These are phyloP conservation scores for Chaetodon trifasciatus DNA, from an alignment of 2,797 vertebrate species.

Conservation along the genomic window DNA sequence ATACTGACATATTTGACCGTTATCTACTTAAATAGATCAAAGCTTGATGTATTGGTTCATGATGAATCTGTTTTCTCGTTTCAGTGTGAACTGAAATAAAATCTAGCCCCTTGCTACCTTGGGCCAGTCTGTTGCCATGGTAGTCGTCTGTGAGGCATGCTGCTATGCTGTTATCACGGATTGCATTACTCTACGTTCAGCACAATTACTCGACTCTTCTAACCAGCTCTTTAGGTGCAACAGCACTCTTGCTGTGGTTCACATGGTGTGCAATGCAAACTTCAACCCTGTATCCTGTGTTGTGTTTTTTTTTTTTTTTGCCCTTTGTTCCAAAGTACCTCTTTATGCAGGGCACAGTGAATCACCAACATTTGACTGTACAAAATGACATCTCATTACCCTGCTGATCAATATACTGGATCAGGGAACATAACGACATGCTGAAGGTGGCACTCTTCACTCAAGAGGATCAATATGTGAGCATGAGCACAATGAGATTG, in stretches of 20 bases:
- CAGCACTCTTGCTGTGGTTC: slow-evolving; percentile 32
- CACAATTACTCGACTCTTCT: slow-evolving; percentile 68
- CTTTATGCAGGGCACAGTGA: neutral
- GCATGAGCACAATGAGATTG: slow-evolving; percentile 17
- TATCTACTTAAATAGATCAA: slow-evolving; percentile 41
- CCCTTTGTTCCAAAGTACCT: neutral
- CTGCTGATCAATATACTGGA: slow-evolving; percentile 45
- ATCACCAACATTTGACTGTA: slow-evolving; percentile 25
- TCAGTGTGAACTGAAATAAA: slow-evolving; percentile 60
- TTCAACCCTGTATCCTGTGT: neutral
- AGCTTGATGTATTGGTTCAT: slow-evolving; percentile 34
- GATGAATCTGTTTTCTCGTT: slow-evolving; percentile 55
- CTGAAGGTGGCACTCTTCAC: slow-evolving; percentile 18
- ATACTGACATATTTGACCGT: slow-evolving; percentile 13
- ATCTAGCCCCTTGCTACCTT: slow-evolving; percentile 59
- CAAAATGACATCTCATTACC: slow-evolving; percentile 47
- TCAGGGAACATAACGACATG: slow-evolving; percentile 19
- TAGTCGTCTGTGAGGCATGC: slow-evolving; percentile 71
- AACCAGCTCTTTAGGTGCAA: slow-evolving; percentile 57
- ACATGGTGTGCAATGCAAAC: neutral
- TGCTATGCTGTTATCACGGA: slow-evolving; percentile 63
- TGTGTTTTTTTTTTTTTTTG: neutral
- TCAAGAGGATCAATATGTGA: slow-evolving; percentile 30
- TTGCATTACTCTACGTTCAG: slow-evolving; percentile 68
- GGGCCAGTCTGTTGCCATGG: slow-evolving; percentile 82